A percentile compares a stretch with the other conserved stretches of the same genome.
Evolutionary conservation across 2,888 invertebrate species (phyloP).

Genomic region (Spisula subtruncata): DNA sequence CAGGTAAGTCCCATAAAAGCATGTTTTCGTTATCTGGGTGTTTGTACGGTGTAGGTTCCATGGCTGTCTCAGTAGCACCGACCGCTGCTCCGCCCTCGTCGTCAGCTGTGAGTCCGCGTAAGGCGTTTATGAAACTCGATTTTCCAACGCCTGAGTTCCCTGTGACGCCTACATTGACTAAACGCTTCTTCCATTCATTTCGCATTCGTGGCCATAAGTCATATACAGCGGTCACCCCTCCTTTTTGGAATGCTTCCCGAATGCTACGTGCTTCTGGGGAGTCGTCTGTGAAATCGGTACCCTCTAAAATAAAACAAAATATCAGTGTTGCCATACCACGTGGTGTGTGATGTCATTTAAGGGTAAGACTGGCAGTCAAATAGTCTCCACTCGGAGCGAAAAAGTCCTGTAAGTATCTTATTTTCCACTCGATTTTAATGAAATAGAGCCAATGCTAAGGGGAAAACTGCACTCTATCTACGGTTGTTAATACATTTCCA

Average conservation of each 20-base stretch:
- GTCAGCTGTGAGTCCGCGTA: slow-evolving; percentile 25
- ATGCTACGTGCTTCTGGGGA: not conserved
- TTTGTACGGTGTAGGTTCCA: slow-evolving; percentile 23
- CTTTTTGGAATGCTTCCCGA: not conserved
- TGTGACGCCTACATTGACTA: slow-evolving; percentile 38
- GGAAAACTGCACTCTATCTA: no score
- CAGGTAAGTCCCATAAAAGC: slow-evolving; percentile 65
- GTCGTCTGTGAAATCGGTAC: no score
- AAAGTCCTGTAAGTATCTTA: no score
- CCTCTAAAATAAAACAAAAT: no score
- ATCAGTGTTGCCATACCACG: no score
- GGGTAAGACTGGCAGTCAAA: no score
- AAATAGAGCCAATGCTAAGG: no score
- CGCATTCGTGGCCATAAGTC: not conserved
- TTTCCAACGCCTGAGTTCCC: slow-evolving; percentile 62
- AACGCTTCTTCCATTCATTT: slow-evolving; percentile 43
- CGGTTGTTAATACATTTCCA: no score
- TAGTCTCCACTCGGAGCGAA: no score
- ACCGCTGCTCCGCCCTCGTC: slow-evolving; percentile 43
- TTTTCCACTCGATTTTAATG: no score
- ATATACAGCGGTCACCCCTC: not conserved
- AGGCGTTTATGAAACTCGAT: slow-evolving; percentile 59
- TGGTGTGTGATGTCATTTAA: no score
- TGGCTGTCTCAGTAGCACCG: slow-evolving; percentile 53
- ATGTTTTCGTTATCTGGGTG: slow-evolving; percentile 34